Percentiles rank a stretch among this genome's conserved stretches.
Evolutionary conservation across 2,888 invertebrate genomes (phyloP).

Genomic region (Erebia palarica): DNA sequence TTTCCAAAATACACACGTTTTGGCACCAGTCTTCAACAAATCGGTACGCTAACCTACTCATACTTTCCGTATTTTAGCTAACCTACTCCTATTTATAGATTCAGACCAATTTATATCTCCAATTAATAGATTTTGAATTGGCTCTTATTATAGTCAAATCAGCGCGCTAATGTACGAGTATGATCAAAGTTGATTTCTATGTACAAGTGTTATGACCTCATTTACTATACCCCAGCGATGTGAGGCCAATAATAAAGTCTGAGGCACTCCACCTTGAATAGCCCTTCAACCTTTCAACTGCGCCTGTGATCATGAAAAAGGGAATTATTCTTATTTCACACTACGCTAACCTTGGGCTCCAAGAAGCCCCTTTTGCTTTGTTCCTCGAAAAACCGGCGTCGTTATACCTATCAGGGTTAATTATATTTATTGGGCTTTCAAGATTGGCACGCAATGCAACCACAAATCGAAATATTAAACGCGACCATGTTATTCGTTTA

Average conservation of each 20-base stretch:
- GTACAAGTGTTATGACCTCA: conserved; percentile 61
- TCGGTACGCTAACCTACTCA: no score
- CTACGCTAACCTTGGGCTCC: conserved; percentile 56
- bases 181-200: conserved; percentile 36
- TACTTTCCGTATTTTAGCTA: no score
- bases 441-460: conserved; percentile 49
- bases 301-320: conserved; percentile 69
- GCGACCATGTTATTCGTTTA: conserved; percentile 32
- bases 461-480: conserved; percentile 43
- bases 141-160: conserved; percentile 36
- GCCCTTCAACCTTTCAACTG: conserved; percentile 70
- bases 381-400: conserved; percentile 53
- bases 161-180: conserved; percentile 25
- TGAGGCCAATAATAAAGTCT: conserved; percentile 77
- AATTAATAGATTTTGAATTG: conserved; percentile 37
- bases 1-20: no score
- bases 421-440: conserved; percentile 55
- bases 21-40: no score
- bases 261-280: conserved; percentile 70
- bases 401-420: conserved; percentile 58
- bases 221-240: conserved; percentile 60
- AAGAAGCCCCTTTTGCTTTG: conserved; percentile 59
- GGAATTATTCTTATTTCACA: conserved; percentile 73
- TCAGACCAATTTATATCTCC: conserved; percentile 17
- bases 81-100: no score